Percentiles rank a stretch among this genome's conserved stretches.
phyloP scores from a whole-genome alignment of 2,888 invertebrate genomes.

The Acrobasis consociella region DNA sequence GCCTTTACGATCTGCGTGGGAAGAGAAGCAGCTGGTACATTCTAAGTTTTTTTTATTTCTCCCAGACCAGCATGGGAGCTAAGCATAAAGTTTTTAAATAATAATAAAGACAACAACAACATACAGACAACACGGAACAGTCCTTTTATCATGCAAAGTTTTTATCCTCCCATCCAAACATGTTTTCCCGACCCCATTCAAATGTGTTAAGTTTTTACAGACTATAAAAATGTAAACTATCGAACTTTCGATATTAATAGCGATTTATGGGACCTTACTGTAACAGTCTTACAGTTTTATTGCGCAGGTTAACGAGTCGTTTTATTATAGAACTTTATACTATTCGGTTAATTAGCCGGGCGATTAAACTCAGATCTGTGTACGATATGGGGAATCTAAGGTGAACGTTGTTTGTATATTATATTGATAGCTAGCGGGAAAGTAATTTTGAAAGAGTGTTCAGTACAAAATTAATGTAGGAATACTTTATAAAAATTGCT shows the following conservation, averaged over 20 bases:
- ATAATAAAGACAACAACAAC: no score
- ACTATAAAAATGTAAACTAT: conserved; percentile 37
- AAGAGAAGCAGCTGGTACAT: no score
- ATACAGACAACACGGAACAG: not conserved
- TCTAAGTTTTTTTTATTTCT: no score
- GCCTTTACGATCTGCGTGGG: no score
- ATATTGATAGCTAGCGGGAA: not conserved
- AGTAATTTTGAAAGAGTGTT: not conserved
- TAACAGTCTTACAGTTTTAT: conserved; percentile 46
- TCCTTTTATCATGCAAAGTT: conserved; percentile 13
- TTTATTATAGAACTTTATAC: conserved; percentile 62
- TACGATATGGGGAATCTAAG: conserved; percentile 28
- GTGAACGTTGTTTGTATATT: not conserved
- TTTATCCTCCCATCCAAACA: conserved; percentile 6
- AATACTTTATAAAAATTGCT: not conserved
- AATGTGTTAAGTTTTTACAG: conserved; percentile 40
- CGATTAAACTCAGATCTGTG: conserved; percentile 58
- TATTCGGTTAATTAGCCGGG: conserved; percentile 69
- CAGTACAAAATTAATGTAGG: not conserved
- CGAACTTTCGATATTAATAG: conserved; percentile 52
- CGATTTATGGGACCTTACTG: conserved; percentile 62
- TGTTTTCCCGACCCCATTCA: conserved; percentile 26
- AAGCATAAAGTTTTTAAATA: no score
- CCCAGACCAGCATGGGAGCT: no score
- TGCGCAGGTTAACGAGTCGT: conserved; percentile 67